Base-by-base conservation (phyloP, 2,888 invertebrate genomes). In the Netelia melanura region DNA sequence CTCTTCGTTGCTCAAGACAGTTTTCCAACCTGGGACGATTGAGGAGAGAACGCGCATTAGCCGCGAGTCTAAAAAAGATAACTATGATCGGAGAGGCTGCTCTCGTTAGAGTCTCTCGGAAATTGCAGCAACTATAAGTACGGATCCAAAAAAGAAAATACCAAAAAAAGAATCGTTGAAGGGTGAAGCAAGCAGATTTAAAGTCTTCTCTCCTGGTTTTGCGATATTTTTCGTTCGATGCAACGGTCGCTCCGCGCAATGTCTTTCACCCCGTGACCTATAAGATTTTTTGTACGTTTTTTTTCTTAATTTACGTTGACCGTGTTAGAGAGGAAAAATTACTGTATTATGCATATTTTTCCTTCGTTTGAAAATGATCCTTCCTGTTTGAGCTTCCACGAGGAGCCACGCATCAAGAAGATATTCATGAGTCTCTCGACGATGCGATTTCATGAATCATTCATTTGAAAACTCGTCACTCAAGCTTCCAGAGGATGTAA, bases 11-110 rank as follows among this genome's bases (percentile, higher is more conserved):
- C 94, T 81, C 95, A 96, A 91, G 94, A 95, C 70, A 95, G 94
- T 89, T 96, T 96, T 91, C 96, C 96, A 25, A 93, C 95, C 87
- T 96, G 96, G 96, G 96, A 96, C 88, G 96, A 96, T 93, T 96
- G 95, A 95, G 91, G 78, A 75, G n/a, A 80, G 86, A 67, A 30
- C 70, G 11, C 54, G 14, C 21, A n/a, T 43, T 21, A 38, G n/a
- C 25, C 11, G 30, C 48, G 30, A 62, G 77, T 79, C 23, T 81
- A 64, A 54, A 48, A 54, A 83, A 30, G 30, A 85, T 30, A 86
- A 81, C 70, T 77, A 84, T 68, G 80, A 82, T 44, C 83, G 71
- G 67, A 54, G 21, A 75, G 17, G 21, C 48, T 17, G 25, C 54
- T 54, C 56, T 76, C 56, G 71, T 43, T 56, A 43, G 71, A 71